A percentile compares a stretch with the other conserved stretches of the same genome.
Evolutionary conservation across 2,113 vertebrate species (phyloP).

Genomic region (Chionodraco myersi): DNA sequence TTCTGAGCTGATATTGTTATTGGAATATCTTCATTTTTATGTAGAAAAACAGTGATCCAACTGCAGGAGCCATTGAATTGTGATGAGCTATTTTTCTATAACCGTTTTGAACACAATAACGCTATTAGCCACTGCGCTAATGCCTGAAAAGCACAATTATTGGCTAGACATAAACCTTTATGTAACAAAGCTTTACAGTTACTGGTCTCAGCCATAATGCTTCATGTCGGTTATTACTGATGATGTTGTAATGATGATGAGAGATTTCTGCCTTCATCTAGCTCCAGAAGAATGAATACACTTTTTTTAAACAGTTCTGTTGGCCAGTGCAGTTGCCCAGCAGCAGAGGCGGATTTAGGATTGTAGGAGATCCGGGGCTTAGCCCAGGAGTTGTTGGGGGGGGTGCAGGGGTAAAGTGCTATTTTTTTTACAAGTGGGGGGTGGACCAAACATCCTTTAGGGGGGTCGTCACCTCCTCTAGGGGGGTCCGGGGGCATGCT

Average conservation of each 20-base stretch:
- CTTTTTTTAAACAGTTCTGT: background rate
- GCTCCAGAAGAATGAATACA: constrained; percentile 33
- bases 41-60: constrained; percentile 22
- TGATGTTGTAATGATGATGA: constrained; percentile 14
- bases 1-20: constrained; percentile 15
- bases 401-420: too few relatives aligned
- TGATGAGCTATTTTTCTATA: constrained; percentile 34
- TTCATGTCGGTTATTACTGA: constrained; percentile 44
- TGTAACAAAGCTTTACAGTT: constrained; percentile 40
- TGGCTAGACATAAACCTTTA: constrained; percentile 32
- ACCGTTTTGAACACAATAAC: constrained; percentile 26
- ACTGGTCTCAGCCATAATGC: constrained; percentile 34
- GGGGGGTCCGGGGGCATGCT: too few relatives aligned
- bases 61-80: constrained; percentile 47
- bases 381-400: too few relatives aligned
- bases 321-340: constrained; percentile 17
- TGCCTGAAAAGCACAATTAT: constrained; percentile 43
- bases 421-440: too few relatives aligned
- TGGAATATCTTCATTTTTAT: constrained; percentile 13
- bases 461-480: too few relatives aligned
- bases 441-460: too few relatives aligned
- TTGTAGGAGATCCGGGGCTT: too few relatives aligned
- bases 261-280: constrained; percentile 43
- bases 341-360: too few relatives aligned
- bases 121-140: constrained; percentile 38